These are phyloP conservation scores for Hafferia zeledoni DNA, from an alignment of 2,797 vertebrate species.

Conservation along the genomic window DNA sequence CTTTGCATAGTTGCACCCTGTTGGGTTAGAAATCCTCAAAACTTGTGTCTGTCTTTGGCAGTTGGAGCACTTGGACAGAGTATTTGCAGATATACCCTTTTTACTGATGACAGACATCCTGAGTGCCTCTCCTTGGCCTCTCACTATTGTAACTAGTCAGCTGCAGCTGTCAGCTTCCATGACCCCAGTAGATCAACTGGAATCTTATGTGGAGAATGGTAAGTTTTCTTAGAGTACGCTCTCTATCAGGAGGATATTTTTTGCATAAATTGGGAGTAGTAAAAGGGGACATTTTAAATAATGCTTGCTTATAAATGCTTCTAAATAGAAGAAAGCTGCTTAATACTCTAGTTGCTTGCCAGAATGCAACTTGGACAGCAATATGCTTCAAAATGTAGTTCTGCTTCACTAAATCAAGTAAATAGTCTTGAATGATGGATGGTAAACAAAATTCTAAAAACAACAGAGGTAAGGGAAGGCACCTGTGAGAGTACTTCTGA, in stretches of 20 bases:
- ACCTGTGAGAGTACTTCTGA: neutral
- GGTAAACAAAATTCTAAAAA: neutral
- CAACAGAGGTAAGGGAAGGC: neutral
- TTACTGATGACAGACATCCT: slow-evolving; percentile 84
- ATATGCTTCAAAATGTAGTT: neutral
- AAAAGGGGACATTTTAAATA: neutral
- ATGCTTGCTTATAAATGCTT: neutral
- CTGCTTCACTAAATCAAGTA: neutral
- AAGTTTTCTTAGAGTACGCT: neutral
- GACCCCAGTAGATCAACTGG: slow-evolving; percentile 80
- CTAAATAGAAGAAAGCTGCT: neutral
- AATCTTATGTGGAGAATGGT: slow-evolving; percentile 89
- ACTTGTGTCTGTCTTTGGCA: slow-evolving; percentile 54
- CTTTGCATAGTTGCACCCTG: neutral
- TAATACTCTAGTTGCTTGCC: neutral
- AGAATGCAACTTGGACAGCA: neutral
- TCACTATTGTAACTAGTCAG: slow-evolving; percentile 83
- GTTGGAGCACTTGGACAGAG: slow-evolving; percentile 83
- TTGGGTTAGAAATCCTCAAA: neutral
- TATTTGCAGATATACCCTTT: slow-evolving; percentile 86
- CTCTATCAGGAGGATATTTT: neutral
- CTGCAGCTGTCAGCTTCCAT: slow-evolving; percentile 84
- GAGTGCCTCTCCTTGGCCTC: slow-evolving; percentile 87
- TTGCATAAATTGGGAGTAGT: neutral
- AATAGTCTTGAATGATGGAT: neutral